Evolutionary conservation across 2,113 vertebrate genomes (phyloP), one percentile per base, ranked within the genome.

Genomic region (Vimba vimba): DNA sequence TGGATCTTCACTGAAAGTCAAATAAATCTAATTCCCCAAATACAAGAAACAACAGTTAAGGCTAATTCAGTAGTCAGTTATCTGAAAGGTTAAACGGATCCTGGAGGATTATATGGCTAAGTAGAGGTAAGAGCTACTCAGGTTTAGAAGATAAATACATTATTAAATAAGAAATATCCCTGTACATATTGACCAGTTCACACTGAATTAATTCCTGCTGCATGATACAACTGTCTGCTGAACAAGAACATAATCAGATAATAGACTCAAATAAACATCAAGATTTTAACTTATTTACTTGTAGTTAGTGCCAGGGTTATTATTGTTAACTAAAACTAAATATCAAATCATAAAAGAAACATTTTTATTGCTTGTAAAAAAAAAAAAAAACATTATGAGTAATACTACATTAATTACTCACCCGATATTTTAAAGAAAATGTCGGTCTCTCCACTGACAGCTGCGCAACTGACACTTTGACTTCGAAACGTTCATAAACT

Each of bases 81-180:
- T 47, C 39, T 74, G 71, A 74, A 74, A 74, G 71, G 71, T 47
- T 74, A 47, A 47, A 74, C 15, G 43, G 71, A 25, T n/a, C 39
- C 45, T 25, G 23, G 71, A 74, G 39, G 71, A 74, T 74, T 47
- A 74, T 25, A 45, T 47, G 71, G 43, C 23, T 47, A 47, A 74
- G 71, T 25, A 74, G 21, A 74, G 1, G 23, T 6, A 74, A 25
- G 39, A 71, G 23, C 23, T 74, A 74, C 71, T 74, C 71, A 47
- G 39, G 39, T 73, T 45, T 73, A 73, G 68, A 43, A 73, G 39
- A 11, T 25, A 45, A 74, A 74, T 43, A 74, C 21, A 74, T 25
- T 25, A 74, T 74, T n/a, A 73, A 45, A 69, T 69, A 8, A 36
- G 30, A 69, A 39, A 74, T 45, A 45, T 47, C 71, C 71, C 36